These are phyloP conservation scores for Apis dorsata DNA, from an alignment of 1,140 invertebrate genomes.

Conservation along the genomic window DNA sequence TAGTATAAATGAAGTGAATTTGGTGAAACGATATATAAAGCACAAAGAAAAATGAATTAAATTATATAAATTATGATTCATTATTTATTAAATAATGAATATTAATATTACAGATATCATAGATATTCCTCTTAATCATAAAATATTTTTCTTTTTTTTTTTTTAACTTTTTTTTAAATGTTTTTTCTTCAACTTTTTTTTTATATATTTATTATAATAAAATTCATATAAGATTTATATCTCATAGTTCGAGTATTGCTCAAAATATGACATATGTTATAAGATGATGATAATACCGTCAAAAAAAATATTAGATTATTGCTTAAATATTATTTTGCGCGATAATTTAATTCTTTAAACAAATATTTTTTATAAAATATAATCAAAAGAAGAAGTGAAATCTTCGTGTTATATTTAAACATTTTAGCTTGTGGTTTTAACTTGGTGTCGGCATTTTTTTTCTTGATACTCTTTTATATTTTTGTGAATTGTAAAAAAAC, in stretches of 20 bases:
- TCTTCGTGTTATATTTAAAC: not conserved
- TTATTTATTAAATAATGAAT: not conserved
- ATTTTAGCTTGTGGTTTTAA: conserved; percentile 34
- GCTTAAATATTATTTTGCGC: not conserved
- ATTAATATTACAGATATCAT: not conserved
- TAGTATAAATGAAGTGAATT: not conserved
- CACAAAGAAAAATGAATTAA: not conserved
- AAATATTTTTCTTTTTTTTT: not conserved
- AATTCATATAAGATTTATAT: not conserved
- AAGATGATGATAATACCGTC: not conserved
- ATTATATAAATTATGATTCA: not conserved
- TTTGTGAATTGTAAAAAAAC: conserved; percentile 38
- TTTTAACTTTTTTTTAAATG: not conserved
- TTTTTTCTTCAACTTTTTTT: too few species aligned
- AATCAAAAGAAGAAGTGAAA: not conserved
- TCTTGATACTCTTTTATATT: conserved; percentile 34
- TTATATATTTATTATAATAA: too few species aligned
- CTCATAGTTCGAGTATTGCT: too few species aligned
- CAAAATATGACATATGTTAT: not conserved
- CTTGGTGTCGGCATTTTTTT: conserved; percentile 45
- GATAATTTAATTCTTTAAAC: not conserved
- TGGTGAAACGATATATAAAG: not conserved
- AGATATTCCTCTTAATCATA: not conserved
- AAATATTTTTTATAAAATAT: not conserved
- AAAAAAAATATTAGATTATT: not conserved